phyloP scores from a whole-genome alignment of 2,113 vertebrate species.

The Hippocampus barbouri region DNA sequence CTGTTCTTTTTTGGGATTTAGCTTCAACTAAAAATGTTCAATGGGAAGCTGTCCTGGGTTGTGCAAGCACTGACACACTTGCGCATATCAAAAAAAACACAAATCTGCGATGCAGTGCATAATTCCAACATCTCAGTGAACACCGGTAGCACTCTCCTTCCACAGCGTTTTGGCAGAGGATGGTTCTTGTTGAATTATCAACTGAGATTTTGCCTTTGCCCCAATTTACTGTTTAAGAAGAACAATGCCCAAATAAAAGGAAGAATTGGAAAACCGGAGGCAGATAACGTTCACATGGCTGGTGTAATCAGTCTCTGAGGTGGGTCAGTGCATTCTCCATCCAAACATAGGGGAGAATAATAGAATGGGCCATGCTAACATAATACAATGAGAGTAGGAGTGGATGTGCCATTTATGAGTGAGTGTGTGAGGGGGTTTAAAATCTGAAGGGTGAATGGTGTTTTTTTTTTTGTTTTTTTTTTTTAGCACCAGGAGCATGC shows the following conservation, averaged over 20 bases:
- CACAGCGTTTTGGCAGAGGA: slow-evolving; percentile 50
- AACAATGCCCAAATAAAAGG: slow-evolving; percentile 45
- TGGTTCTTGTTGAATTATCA: slow-evolving; percentile 65
- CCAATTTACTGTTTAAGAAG: slow-evolving; percentile 72
- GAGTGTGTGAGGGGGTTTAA: slow-evolving; percentile 14
- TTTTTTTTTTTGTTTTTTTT: slow-evolving; percentile 10
- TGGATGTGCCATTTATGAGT: slow-evolving; percentile 18
- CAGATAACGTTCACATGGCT: slow-evolving; percentile 18
- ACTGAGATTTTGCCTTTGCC: slow-evolving; percentile 65
- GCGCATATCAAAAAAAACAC: not conserved
- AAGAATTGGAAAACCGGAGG: slow-evolving; percentile 34
- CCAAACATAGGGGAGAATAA: slow-evolving; percentile 49
- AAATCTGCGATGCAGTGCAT: not conserved
- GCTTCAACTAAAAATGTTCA: no score
- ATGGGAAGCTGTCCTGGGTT: not conserved
- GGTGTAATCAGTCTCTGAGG: slow-evolving; percentile 50
- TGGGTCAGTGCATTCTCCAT: not conserved
- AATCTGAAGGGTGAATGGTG: not conserved
- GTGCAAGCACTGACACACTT: not conserved
- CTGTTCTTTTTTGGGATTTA: no score
- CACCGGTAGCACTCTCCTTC: slow-evolving; percentile 32
- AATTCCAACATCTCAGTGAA: slow-evolving; percentile 37
- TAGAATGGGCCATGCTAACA: slow-evolving; percentile 3
- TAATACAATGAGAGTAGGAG: slow-evolving; percentile 31
- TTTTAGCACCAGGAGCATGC: slow-evolving; percentile 13